These are phyloP conservation scores for Drosophila subquinaria DNA, from an alignment of 2,888 invertebrate species.

Conservation along the genomic window DNA sequence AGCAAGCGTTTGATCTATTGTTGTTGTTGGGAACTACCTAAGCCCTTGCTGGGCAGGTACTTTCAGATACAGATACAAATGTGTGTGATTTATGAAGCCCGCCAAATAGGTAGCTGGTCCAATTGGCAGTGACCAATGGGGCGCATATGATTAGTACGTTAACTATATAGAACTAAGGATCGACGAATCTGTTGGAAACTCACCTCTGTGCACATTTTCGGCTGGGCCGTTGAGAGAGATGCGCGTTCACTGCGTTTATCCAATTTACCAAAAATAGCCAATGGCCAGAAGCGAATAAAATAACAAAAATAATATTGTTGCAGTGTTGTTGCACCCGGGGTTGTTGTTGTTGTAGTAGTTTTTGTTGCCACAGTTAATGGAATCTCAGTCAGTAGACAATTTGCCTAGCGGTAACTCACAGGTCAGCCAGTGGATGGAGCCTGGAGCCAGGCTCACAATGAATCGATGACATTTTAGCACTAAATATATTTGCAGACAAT, in stretches of 20 bases:
- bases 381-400: constrained; percentile 52
- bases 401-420: constrained; percentile 53
- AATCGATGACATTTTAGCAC: constrained; percentile 57
- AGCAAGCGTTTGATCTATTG: constrained; percentile 10
- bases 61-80: background rate
- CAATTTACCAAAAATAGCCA: constrained; percentile 58
- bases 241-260: constrained; percentile 67
- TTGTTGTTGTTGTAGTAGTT: background rate
- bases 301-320: constrained; percentile 21
- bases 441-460: constrained; percentile 64
- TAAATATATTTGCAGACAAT: constrained; percentile 18
- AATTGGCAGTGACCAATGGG: constrained; percentile 38
- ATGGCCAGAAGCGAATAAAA: constrained; percentile 34
- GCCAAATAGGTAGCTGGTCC: constrained; percentile 48
- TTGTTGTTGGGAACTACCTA: constrained; percentile 6
- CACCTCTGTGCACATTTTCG: constrained; percentile 78
- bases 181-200: constrained; percentile 39
- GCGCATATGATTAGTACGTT: background rate
- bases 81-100: constrained; percentile 34
- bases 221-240: constrained; percentile 65
- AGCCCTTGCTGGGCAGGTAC: constrained; percentile 33
- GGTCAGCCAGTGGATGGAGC: constrained; percentile 58
- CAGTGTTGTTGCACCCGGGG: constrained; percentile 26
- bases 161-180: constrained; percentile 10
- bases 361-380: constrained; percentile 27